These are phyloP conservation scores for Cheilosia grossa DNA, from an alignment of 2,888 invertebrate species.

Conservation along the genomic window DNA sequence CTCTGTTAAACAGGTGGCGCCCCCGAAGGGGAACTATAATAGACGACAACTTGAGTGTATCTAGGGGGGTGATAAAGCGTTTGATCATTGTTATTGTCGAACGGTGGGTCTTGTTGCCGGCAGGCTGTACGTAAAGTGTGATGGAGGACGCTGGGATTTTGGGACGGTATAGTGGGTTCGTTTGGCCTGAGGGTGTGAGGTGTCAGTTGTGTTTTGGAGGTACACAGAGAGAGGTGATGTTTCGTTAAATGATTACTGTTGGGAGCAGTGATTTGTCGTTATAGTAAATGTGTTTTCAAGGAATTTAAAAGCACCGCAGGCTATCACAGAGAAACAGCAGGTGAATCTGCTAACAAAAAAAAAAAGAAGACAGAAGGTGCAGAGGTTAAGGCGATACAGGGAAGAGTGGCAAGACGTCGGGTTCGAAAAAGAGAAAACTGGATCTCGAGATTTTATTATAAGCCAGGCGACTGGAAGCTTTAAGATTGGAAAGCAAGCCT, in stretches of 20 bases:
- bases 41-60: constrained; percentile 23
- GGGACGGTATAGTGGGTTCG: neutral
- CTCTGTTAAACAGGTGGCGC: constrained; percentile 26
- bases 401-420: no score
- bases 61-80: constrained; percentile 31
- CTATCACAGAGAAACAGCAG: no score
- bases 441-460: no score
- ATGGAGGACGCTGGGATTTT: neutral
- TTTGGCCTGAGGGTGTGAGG: neutral
- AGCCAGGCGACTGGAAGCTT: no score
- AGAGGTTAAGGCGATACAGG: no score
- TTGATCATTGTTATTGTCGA: constrained; percentile 35
- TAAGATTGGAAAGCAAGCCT: no score
- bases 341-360: no score
- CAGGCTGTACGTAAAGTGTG: neutral
- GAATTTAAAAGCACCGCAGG: no score
- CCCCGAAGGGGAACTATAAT: constrained; percentile 15
- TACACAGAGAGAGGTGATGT: neutral
- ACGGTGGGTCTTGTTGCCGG: neutral
- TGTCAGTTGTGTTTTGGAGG: neutral
- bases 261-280: no score
- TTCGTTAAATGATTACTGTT: neutral
- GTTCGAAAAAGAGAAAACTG: no score
- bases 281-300: no score
- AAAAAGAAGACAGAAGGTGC: no score